These are phyloP conservation scores for Octodonta nipae DNA, from an alignment of 2,888 invertebrate genomes.

Conservation along the genomic window DNA sequence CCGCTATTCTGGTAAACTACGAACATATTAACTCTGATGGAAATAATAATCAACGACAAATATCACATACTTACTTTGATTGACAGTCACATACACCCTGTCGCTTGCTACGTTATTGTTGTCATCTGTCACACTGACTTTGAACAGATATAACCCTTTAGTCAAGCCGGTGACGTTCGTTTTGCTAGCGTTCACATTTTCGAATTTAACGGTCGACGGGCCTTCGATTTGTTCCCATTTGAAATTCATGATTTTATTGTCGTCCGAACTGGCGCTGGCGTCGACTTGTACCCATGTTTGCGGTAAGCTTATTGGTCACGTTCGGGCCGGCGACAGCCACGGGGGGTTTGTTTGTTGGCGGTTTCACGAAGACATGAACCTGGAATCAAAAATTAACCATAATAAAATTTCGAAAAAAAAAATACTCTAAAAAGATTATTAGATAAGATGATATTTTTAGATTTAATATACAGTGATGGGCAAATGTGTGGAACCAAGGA, in stretches of 20 bases:
- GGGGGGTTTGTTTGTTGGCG: constrained; percentile 74
- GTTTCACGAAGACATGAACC: constrained; percentile 86
- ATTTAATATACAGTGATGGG: too few species aligned
- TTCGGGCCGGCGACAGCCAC: constrained; percentile 53
- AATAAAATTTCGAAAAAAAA: too few species aligned
- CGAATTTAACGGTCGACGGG: constrained; percentile 46
- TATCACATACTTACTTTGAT: constrained; percentile 71
- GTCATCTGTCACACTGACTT: constrained; percentile 70
- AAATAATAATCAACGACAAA: too few species aligned
- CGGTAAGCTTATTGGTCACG: constrained; percentile 65
- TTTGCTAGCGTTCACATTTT: constrained; percentile 29
- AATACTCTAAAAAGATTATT: background rate
- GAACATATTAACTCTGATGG: too few species aligned
- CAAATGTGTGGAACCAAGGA: too few species aligned
- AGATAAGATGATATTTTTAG: too few species aligned
- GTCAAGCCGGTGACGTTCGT: constrained; percentile 71
- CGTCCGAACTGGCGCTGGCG: constrained; percentile 59
- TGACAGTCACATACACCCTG: constrained; percentile 60
- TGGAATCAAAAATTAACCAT: too few species aligned
- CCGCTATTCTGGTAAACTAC: too few species aligned
- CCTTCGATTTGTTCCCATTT: constrained; percentile 71
- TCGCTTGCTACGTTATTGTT: constrained; percentile 68
- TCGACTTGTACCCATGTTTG: constrained; percentile 68
- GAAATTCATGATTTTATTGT: constrained; percentile 68
- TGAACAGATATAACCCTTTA: constrained; percentile 71